Conservation (phyloP, 2,888 invertebrate species). For the Quadriops clusia region DNA sequence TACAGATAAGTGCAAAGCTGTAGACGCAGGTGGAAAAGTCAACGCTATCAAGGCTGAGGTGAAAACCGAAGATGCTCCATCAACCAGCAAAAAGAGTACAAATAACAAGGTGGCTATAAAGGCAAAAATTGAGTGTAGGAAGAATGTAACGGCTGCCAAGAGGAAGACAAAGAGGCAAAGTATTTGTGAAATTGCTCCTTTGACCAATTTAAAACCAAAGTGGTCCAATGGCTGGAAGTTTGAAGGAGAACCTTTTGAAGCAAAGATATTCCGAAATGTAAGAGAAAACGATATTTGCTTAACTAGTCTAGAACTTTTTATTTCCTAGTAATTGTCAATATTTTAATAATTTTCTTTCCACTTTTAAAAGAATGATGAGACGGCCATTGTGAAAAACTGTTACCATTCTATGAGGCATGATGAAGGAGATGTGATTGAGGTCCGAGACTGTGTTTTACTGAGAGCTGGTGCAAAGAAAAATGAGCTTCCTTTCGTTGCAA, state of each 20-base stretch:
- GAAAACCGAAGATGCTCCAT: conserved; percentile 10
- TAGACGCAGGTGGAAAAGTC: no score
- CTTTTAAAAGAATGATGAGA: conserved; percentile 58
- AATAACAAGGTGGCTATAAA: conserved; percentile 16
- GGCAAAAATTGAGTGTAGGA: conserved; percentile 16
- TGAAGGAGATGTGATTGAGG: conserved; percentile 76
- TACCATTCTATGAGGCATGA: conserved; percentile 83
- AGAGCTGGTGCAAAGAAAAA: conserved; percentile 72
- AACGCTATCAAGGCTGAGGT: no score
- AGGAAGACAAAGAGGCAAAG: conserved; percentile 25
- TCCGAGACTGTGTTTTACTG: conserved; percentile 83
- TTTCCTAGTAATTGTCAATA: conserved; percentile 1
- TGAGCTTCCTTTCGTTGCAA: conserved; percentile 88
- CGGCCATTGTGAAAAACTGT: conserved; percentile 65
- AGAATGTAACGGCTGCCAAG: conserved; percentile 21
- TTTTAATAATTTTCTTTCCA: conserved; percentile 3
- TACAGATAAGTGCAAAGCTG: no score
- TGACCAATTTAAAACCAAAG: conserved; percentile 37
- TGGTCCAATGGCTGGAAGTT: conserved; percentile 92
- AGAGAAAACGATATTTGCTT: conserved; percentile 35
- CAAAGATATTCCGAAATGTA: conserved; percentile 80
- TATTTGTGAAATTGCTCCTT: conserved; percentile 20
- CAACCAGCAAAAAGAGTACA: conserved; percentile 18
- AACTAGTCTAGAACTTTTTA: no score
- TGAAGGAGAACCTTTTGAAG: conserved; percentile 73